Base-by-base conservation (phyloP, 2,113 vertebrate genomes). In the Oxyura jamaicensis region DNA sequence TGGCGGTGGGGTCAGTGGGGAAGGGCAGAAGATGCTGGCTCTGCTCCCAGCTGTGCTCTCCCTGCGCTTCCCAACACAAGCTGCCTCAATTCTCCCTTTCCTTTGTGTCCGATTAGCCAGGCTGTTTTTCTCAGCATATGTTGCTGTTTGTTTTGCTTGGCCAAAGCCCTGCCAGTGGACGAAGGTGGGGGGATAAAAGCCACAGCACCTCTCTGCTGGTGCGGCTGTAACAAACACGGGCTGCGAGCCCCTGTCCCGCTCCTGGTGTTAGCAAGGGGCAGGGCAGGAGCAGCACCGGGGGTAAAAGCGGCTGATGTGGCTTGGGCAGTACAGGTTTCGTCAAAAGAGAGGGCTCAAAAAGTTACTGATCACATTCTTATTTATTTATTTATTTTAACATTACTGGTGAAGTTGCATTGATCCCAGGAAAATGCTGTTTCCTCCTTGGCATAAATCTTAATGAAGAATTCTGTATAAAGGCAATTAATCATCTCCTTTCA, bases 1-100 rank as follows among this genome's bases (percentile, higher is more conserved):
- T 35, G 12, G 6, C 2, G 7, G 8, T 12, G 0, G 1, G 25
- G 55, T 29, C 53, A 17, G 53, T 80, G 44, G 0, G 52, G 36
- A 3, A 18, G 42, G 72, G 53, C 71, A 65, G 83, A 83, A 83
- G 71, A 5, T 7, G 6, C 39, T 74, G 36, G 20, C 65, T 69
- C 65, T 8, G 1, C 41, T 66, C 55, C 73, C 56, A 67, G 6
- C 44, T 75, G 56, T 25, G 88, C 41, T 58, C 36, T 66, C 4
- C 0, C 50, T 7, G 11, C 2, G 10, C 33, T 59, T 42, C 41
- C 46, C 35, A 53, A 68, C 0, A 9, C 66, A 59, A 69, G 9
- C 0, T 1, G 6, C 86, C 58, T 63, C 26, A 2, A 74, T 91
- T 91, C 86, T 7, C 69, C 56, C 48, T 52, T 80, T 82, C 66